phyloP scores from a whole-genome alignment of 2,113 vertebrate genomes.

The Trichechus manatus region DNA sequence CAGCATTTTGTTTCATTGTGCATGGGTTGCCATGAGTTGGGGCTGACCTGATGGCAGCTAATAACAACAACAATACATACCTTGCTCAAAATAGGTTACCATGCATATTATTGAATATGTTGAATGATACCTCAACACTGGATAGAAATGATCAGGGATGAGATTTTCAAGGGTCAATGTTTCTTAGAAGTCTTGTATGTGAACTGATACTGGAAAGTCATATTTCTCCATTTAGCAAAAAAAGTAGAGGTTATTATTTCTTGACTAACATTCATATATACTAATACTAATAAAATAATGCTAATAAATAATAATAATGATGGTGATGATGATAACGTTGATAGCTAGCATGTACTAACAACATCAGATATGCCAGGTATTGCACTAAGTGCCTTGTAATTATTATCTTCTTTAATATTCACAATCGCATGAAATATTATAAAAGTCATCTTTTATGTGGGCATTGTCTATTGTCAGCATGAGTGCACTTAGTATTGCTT shows the following conservation, averaged over 20 bases:
- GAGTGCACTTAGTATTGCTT: neutral
- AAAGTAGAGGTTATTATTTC: neutral
- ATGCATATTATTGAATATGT: neutral
- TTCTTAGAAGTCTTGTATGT: neutral
- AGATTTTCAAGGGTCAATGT: neutral
- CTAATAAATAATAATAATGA: neutral
- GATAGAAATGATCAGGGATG: neutral
- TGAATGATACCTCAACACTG: neutral
- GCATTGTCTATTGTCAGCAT: neutral
- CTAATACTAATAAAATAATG: neutral
- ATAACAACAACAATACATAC: neutral
- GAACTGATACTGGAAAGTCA: neutral
- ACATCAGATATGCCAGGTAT: neutral
- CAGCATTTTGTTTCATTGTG: neutral
- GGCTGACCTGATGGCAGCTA: neutral
- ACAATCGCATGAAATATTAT: neutral
- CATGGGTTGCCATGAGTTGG: neutral
- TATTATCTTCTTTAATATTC: neutral
- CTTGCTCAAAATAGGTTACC: neutral
- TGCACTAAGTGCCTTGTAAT: neutral
- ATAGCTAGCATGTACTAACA: neutral
- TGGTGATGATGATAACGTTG: neutral
- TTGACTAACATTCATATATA: neutral
- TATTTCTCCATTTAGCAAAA: neutral
- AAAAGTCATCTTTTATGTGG: neutral